Conservation (phyloP, 2,113 vertebrate genomes). For the Gadus macrocephalus region DNA sequence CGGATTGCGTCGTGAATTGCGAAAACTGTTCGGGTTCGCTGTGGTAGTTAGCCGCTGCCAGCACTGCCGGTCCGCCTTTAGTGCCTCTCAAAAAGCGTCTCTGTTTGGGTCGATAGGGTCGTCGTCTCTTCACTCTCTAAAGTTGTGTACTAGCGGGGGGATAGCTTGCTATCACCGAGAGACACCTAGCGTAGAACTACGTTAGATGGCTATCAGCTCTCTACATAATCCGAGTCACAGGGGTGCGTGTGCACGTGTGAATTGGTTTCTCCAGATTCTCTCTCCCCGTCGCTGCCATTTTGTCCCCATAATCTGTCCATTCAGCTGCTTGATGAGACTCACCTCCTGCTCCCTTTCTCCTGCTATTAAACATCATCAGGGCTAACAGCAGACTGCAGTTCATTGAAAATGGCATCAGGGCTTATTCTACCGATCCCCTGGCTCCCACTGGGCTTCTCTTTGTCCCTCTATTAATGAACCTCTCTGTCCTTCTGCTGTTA, state of each 20-base stretch:
- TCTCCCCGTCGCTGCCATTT: background rate
- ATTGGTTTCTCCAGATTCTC: background rate
- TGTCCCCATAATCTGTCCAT: slow-evolving; percentile 12
- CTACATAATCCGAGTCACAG: slow-evolving; percentile 56
- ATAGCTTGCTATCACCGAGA: slow-evolving; percentile 54
- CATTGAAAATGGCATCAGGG: no score
- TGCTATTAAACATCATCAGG: background rate
- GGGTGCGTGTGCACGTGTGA: slow-evolving; percentile 41
- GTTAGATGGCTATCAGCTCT: slow-evolving; percentile 50
- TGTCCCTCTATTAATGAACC: no score
- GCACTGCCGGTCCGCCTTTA: background rate
- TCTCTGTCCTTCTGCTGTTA: no score
- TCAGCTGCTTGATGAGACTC: slow-evolving; percentile 16
- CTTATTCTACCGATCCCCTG: no score
- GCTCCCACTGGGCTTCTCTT: no score
- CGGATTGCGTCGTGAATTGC: no score
- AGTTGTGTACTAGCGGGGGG: slow-evolving; percentile 36
- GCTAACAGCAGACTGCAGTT: background rate
- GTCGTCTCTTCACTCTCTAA: slow-evolving; percentile 19
- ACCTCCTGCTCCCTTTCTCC: background rate
- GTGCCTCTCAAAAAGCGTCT: slow-evolving; percentile 11
- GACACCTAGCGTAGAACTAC: slow-evolving; percentile 52
- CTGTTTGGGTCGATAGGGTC: slow-evolving; percentile 38
- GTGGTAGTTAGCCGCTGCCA: no score
- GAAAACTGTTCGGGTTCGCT: no score